Evolutionary conservation across 1,140 invertebrate genomes (phyloP).

Genomic region (Apis mellifera): DNA sequence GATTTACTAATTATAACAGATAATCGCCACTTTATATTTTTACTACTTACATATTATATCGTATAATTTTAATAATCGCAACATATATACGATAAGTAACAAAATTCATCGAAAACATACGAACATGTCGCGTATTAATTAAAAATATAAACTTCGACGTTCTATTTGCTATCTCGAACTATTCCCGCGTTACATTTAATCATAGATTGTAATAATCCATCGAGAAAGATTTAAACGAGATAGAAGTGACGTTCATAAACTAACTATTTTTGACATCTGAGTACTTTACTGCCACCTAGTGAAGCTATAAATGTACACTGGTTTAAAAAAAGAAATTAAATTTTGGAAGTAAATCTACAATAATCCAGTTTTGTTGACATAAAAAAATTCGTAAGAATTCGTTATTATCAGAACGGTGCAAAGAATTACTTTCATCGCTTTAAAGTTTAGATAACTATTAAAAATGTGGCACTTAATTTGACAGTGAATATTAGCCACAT

Average conservation of each 20-base stretch:
- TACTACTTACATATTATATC: slow-evolving; percentile 37
- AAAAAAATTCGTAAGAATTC: slow-evolving; percentile 43
- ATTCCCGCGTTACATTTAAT: slow-evolving; percentile 12
- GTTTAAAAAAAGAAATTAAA: slow-evolving; percentile 6
- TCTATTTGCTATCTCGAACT: not conserved
- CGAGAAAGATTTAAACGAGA: slow-evolving; percentile 1
- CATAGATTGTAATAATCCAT: slow-evolving; percentile 3
- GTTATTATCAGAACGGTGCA: slow-evolving; percentile 35
- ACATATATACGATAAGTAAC: slow-evolving; percentile 34
- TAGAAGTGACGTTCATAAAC: slow-evolving; percentile 13
- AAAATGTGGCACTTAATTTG: slow-evolving; percentile 46
- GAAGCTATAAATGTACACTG: slow-evolving; percentile 41
- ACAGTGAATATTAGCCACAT: slow-evolving; percentile 22
- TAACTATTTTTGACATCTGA: slow-evolving; percentile 42
- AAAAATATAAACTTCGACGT: not conserved
- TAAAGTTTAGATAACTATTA: slow-evolving; percentile 41
- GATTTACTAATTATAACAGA: slow-evolving; percentile 10
- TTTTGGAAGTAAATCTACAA: slow-evolving; percentile 19
- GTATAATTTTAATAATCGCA: slow-evolving; percentile 30
- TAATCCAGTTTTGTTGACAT: slow-evolving; percentile 35
- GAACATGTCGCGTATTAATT: not conserved
- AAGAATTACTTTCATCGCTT: slow-evolving; percentile 47
- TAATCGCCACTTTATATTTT: slow-evolving; percentile 3
- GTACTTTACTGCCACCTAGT: slow-evolving; percentile 54
- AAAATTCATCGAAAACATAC: slow-evolving; percentile 11